A percentile compares a stretch with the other conserved stretches of the same genome.
Conservation (phyloP, 2,797 vertebrate species). For the Choloepus didactylus region DNA sequence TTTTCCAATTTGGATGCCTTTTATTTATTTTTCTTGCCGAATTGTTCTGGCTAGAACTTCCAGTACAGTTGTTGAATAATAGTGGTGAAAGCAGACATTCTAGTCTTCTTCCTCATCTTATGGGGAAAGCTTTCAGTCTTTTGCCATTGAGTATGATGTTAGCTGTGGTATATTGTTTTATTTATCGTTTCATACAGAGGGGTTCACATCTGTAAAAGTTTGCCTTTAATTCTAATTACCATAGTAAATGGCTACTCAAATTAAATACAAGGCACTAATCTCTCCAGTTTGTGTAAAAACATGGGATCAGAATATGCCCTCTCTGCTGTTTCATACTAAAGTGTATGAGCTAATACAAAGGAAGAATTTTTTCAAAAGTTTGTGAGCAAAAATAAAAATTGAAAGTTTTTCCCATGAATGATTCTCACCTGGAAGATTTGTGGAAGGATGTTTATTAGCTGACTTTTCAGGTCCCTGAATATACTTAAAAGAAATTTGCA, state of each 20-base stretch:
- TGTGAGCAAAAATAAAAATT: background rate
- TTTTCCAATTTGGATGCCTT: no score
- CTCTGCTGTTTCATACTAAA: background rate
- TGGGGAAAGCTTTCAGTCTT: no score
- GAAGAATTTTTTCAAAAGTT: background rate
- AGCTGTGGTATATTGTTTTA: background rate
- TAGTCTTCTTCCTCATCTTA: no score
- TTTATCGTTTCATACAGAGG: background rate
- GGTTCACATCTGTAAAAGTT: background rate
- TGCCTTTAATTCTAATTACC: conserved; percentile 10
- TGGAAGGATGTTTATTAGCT: background rate
- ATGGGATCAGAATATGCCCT: background rate
- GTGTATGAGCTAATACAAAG: background rate
- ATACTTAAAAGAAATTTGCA: conserved; percentile 13
- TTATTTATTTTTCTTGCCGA: no score
- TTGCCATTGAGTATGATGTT: no score
- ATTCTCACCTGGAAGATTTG: background rate
- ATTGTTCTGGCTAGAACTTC: no score
- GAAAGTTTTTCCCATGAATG: background rate
- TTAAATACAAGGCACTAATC: background rate
- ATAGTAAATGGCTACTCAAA: background rate
- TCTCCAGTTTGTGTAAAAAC: conserved; percentile 9
- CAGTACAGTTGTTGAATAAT: no score
- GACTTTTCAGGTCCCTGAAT: background rate
- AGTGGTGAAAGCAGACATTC: no score